Conservation (phyloP, 2,113 vertebrate genomes). For the Charina bottae region DNA sequence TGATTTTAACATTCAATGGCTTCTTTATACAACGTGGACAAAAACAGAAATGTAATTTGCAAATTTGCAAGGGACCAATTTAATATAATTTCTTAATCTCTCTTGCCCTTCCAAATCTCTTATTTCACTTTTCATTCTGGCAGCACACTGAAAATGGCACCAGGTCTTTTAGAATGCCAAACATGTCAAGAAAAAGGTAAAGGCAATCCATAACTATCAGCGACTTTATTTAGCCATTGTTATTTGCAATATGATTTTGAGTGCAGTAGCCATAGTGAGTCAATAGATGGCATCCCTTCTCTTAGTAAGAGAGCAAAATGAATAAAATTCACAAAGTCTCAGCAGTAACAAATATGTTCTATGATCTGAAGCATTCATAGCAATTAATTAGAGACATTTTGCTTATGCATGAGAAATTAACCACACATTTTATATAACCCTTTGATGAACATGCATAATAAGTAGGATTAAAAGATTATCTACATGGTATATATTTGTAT, state of each 20-base stretch:
- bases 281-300: slow-evolving; percentile 83
- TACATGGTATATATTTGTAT: slow-evolving; percentile 10
- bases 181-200: slow-evolving; percentile 54
- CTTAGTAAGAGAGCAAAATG: slow-evolving; percentile 68
- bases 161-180: slow-evolving; percentile 44
- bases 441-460: accelerated
- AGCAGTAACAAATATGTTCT: slow-evolving; percentile 46
- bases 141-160: slow-evolving; percentile 29
- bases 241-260: slow-evolving; percentile 44
- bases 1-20: background rate
- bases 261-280: slow-evolving; percentile 66
- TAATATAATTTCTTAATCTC: slow-evolving; percentile 43
- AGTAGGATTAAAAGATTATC: background rate
- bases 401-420: background rate
- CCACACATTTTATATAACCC: slow-evolving; percentile 29
- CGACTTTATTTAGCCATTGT: slow-evolving; percentile 57
- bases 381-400: slow-evolving; percentile 60
- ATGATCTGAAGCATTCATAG: slow-evolving; percentile 43
- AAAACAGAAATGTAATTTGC: background rate
- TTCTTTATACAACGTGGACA: background rate
- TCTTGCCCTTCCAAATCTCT: slow-evolving; percentile 26
- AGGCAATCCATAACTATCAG: slow-evolving; percentile 35
- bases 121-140: background rate
- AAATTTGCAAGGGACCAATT: slow-evolving; percentile 49
- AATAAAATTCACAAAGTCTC: slow-evolving; percentile 55